These are phyloP conservation scores for Chaitophorus viminalis DNA, from an alignment of 2,888 invertebrate genomes.

Conservation along the genomic window DNA sequence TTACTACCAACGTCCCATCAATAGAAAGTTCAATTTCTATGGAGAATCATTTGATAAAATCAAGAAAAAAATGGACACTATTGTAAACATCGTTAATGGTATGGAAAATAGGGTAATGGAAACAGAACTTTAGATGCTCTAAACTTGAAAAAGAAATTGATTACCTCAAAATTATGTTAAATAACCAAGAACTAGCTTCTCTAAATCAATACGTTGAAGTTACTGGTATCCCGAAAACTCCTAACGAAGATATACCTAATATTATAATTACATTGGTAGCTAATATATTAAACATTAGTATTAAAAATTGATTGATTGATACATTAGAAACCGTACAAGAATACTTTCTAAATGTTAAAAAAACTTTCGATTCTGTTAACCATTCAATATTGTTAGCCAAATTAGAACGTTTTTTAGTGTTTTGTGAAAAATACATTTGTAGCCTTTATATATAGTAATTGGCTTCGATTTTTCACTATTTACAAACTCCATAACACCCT, in stretches of 20 bases:
- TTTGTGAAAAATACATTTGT: too few species aligned
- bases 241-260: neutral
- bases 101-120: neutral
- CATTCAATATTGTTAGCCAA: too few species aligned
- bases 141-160: neutral
- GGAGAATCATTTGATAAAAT: neutral
- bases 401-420: too few species aligned
- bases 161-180: neutral
- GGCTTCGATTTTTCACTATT: too few species aligned
- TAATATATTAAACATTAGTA: constrained; percentile 12
- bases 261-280: neutral
- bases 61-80: neutral
- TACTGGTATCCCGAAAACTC: neutral
- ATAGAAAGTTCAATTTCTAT: neutral
- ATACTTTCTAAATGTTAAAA: too few species aligned
- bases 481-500: too few species aligned
- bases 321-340: neutral
- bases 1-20: neutral
- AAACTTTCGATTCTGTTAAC: too few species aligned
- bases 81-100: neutral
- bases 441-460: too few species aligned
- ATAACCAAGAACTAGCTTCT: neutral
- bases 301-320: neutral
- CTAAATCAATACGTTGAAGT: neutral
- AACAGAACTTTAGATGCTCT: neutral